Conservation (phyloP, 2,888 invertebrate genomes). For the Athalia rosae region DNA sequence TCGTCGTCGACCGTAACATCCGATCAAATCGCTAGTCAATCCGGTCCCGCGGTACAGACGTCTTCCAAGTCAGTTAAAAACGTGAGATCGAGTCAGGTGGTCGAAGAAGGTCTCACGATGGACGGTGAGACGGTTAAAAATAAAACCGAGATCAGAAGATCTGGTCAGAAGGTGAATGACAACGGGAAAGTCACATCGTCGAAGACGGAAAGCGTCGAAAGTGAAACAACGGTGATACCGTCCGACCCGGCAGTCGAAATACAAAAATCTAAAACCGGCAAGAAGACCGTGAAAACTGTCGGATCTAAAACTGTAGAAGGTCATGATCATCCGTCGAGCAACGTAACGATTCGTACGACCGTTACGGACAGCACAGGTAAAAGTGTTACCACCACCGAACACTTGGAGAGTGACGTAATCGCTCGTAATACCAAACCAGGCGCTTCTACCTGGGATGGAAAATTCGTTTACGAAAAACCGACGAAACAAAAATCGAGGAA, state of each 20-base stretch:
- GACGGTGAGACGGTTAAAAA: constrained; percentile 61
- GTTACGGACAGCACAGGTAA: constrained; percentile 35
- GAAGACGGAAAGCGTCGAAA: constrained; percentile 59
- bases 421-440: constrained; percentile 66
- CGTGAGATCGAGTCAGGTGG: constrained; percentile 56
- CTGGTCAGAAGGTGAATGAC: constrained; percentile 59
- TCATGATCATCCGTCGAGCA: constrained; percentile 29
- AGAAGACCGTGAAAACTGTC: constrained; percentile 19
- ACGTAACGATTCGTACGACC: constrained; percentile 26
- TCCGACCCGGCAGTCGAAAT: neutral
- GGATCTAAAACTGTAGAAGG: neutral
- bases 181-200: constrained; percentile 61
- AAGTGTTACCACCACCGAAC: constrained; percentile 36
- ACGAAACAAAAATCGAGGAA: constrained; percentile 34
- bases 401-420: constrained; percentile 10
- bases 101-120: constrained; percentile 57
- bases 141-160: constrained; percentile 58
- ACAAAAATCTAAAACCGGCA: constrained; percentile 2
- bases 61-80: constrained; percentile 58
- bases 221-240: constrained; percentile 56
- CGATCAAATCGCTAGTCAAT: constrained; percentile 14
- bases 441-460: constrained; percentile 75
- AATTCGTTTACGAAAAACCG: constrained; percentile 72
- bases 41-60: constrained; percentile 39
- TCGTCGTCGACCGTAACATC: constrained; percentile 15